Base-by-base conservation (phyloP, 2,113 vertebrate species). In the Setophaga kirtlandii region DNA sequence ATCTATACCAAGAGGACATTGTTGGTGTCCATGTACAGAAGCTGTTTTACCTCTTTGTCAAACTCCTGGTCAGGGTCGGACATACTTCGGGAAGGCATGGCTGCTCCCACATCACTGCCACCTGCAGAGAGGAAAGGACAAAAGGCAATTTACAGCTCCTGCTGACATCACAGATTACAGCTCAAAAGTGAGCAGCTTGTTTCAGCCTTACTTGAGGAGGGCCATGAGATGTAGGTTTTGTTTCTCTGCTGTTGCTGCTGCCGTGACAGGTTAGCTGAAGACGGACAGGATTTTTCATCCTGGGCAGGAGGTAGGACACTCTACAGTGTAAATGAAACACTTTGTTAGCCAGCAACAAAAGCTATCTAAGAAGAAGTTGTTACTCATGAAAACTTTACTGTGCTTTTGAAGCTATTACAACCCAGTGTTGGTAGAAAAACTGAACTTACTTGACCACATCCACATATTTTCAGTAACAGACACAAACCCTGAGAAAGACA, bases 161-260 rank as follows among this genome's bases (percentile, higher is more conserved):
- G 25, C 1, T 60, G 76, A 55, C 85, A 67, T 44, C 23, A 41
- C 30, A 88, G 58, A n/a, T 41, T 20, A 59, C n/a, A 76, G 56
- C 53, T 84, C 53, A 58, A 52, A 89, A 89, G 12, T 31, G 63
- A 82, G 28, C 64, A 83, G 47, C 30, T 67, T 64, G 28, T 73
- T 85, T 25, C 65, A 90, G 83, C n/a, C 60, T 96, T 98, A 99
- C 99, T 98, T 98, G 99, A 98, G 0, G 99, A 98, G 27, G 99
- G 99, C 97, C 99, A 99, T 0, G 99, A 99, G 97, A 99, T 98
- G 87, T 99, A 98, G 49, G 98, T 98, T 98, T 99, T 99, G 97
- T 96, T 99, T 91, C 98, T 97, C 81, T 97, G 87, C 2, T 95
- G 98, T 86, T 98, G 77, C 1, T 95, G 98, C 87, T 99, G 99